A percentile compares a stretch with the other conserved stretches of the same genome.
These are phyloP conservation scores for Cottus gobio DNA, from an alignment of 2,113 vertebrate species.

Conservation along the genomic window DNA sequence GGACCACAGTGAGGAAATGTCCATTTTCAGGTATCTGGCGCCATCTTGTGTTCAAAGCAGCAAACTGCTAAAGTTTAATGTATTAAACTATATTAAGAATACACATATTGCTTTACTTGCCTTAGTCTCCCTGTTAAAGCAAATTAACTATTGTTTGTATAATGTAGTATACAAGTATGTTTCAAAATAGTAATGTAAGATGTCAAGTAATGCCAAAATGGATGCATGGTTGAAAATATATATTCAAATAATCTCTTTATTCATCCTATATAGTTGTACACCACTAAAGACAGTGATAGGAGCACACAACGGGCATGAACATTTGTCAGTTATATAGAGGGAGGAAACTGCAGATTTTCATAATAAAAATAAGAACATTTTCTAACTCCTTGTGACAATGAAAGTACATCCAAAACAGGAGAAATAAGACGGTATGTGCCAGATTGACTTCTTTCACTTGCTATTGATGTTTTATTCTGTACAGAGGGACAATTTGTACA, in stretches of 20 bases:
- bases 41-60: constrained; percentile 63
- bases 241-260: constrained; percentile 84
- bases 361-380: constrained; percentile 76
- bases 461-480: constrained; percentile 90
- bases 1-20: neutral
- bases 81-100: neutral
- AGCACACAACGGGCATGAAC: constrained; percentile 78
- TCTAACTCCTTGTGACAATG: constrained; percentile 55
- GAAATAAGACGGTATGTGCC: constrained; percentile 74
- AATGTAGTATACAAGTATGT: neutral
- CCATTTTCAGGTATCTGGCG: constrained; percentile 14
- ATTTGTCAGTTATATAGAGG: constrained; percentile 70
- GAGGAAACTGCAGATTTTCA: constrained; percentile 71
- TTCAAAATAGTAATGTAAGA: neutral
- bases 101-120: neutral
- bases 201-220: constrained; percentile 69
- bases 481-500: constrained; percentile 99
- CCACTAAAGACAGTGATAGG: constrained; percentile 80
- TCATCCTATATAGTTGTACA: constrained; percentile 82
- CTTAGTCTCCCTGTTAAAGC: neutral
- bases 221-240: constrained; percentile 83
- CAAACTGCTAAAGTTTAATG: neutral
- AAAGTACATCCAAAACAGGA: constrained; percentile 59
- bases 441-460: constrained; percentile 77
- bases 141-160: neutral